Percentiles rank a stretch among this genome's conserved stretches.
Evolutionary conservation across 2,888 invertebrate species (phyloP).

Genomic region (Habroteleia sp.): DNA sequence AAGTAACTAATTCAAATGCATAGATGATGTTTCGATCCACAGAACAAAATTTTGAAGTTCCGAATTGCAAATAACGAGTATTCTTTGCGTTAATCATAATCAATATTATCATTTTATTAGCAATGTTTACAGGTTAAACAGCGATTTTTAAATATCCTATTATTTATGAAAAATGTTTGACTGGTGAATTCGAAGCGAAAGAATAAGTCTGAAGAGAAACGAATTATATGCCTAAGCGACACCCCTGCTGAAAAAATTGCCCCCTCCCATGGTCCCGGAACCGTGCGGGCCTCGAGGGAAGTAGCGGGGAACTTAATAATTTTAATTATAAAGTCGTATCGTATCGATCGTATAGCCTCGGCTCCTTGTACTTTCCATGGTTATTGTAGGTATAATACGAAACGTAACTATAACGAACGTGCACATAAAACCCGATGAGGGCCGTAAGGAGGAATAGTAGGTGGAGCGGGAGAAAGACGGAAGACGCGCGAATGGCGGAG

Average conservation of each 20-base stretch:
- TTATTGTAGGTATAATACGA: conserved; percentile 65
- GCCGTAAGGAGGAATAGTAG: conserved; percentile 64
- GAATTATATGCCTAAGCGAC: no score
- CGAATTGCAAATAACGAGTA: no score
- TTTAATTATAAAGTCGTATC: conserved; percentile 63
- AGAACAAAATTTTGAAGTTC: no score
- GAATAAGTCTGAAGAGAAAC: no score
- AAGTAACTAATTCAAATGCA: no score
- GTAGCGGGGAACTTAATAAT: conserved; percentile 47
- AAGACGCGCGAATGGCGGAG: conserved; percentile 69
- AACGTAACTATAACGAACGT: conserved; percentile 67
- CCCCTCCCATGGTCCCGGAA: neutral
- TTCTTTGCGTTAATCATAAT: no score
- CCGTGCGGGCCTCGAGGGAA: conserved; percentile 1
- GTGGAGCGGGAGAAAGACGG: conserved; percentile 58
- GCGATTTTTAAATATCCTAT: no score
- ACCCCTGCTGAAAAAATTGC: neutral
- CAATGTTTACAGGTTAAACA: no score
- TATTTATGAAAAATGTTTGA: no score
- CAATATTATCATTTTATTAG: no score
- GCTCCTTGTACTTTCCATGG: conserved; percentile 63
- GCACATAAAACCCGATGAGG: conserved; percentile 65
- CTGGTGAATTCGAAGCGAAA: no score
- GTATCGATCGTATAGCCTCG: conserved; percentile 60
- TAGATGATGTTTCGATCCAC: no score